Base-by-base conservation (phyloP, 2,113 vertebrate species). In the Petaurus breviceps region DNA sequence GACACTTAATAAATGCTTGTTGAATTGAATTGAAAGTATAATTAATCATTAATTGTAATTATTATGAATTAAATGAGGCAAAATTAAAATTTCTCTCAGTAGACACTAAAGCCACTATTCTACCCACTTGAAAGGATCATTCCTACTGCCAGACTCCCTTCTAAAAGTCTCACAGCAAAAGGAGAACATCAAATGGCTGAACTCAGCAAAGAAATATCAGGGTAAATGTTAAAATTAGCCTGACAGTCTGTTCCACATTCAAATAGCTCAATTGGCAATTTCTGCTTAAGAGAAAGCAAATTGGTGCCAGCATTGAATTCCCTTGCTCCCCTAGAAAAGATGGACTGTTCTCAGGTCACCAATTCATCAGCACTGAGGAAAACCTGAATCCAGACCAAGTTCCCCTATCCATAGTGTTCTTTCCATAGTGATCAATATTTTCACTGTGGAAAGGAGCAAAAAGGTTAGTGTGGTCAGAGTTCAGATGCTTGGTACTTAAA, bases 171-270 rank as follows among this genome's bases (percentile, higher is more conserved):
- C 90, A 92, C 50, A 31, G 53, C 96, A 89, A 95, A 97, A 97
- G 53, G 91, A 61, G 55, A 95, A 68, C 89, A 89, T 90, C 90
- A 95, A 92, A 95, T 94, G 97, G 96, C 97, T 97, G 97, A 98
- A 92, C 51, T 97, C 52, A 95, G 97, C 93, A 94, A 97, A 97
- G 96, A 97, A 95, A 92, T 90, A 91, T 77, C 92, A 89, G 14
- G 93, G 68, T 7, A 53, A 93, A 47, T 92, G 95, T 96, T 96
- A 97, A 98, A 97, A 97, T 98, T 97, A 97, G 96, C 94, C 84
- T 93, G 57, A 95, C 93, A 96, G 94, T 61, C 92, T 95, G 77
- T 96, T 97, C 96, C 94, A 96, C 93, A 97, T 92, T 53, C 89
- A 97, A 97, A 95, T 95, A 96, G 92, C 95, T 96, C 96, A 94